A percentile compares a stretch with the other conserved stretches of the same genome.
Evolutionary conservation across 2,113 vertebrate genomes (phyloP).

Genomic region (Cephalopterus ornatus): DNA sequence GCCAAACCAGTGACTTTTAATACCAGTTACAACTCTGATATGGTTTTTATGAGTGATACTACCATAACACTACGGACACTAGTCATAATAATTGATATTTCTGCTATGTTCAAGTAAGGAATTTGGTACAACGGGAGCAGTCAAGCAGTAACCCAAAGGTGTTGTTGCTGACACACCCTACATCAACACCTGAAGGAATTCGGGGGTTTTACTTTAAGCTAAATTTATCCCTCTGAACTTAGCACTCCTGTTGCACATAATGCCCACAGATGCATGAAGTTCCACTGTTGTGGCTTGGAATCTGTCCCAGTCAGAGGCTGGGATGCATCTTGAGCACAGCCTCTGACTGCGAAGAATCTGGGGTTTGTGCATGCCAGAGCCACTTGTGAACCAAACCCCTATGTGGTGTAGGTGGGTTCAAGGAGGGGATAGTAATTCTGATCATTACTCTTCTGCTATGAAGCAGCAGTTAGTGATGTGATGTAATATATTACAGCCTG

Average conservation of each 20-base stretch:
- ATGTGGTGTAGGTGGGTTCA: not conserved
- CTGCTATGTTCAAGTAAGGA: not conserved
- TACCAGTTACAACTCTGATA: not conserved
- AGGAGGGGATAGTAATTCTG: not conserved
- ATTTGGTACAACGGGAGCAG: not conserved
- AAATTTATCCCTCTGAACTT: not conserved
- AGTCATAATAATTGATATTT: not conserved
- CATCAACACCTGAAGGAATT: rapidly evolving
- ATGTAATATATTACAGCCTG: not conserved
- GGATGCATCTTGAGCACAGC: not conserved
- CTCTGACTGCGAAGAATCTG: not conserved
- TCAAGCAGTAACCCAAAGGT: not conserved
- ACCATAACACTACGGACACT: not conserved
- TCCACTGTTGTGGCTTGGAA: not conserved
- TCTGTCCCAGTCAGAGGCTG: not conserved
- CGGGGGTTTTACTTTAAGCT: not conserved
- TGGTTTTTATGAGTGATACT: not conserved
- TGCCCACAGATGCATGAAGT: not conserved
- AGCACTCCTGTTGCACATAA: not conserved
- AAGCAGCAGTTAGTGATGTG: not conserved
- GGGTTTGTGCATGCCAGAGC: not conserved
- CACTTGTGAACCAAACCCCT: not conserved
- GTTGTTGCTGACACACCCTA: not conserved
- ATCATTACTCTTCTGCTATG: not conserved
- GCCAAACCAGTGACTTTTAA: not conserved